Conservation (phyloP, 2,113 vertebrate species). For the Corvus hawaiiensis region DNA sequence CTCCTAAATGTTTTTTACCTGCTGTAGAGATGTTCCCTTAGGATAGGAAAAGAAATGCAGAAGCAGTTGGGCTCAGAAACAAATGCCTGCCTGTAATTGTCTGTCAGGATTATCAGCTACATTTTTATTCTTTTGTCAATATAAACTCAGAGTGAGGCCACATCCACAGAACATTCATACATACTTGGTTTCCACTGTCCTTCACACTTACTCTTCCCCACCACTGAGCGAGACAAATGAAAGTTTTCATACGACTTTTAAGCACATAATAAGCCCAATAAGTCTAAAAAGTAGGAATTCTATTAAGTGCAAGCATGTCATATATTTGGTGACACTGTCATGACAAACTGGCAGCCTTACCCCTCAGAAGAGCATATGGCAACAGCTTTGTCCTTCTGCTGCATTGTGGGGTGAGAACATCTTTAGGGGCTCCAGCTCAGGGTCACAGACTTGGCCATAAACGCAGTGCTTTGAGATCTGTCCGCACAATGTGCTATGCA, state of each 20-base stretch:
- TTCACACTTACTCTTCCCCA: neutral
- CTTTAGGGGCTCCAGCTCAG: neutral
- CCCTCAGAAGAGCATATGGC: neutral
- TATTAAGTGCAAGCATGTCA: neutral
- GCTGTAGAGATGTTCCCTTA: neutral
- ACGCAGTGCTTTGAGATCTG: neutral
- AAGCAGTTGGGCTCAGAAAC: neutral
- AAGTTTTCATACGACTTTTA: neutral
- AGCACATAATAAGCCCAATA: neutral
- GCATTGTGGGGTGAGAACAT: neutral
- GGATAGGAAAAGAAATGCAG: neutral
- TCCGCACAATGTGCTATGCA: too few relatives aligned
- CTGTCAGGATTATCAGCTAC: neutral
- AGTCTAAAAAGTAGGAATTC: neutral
- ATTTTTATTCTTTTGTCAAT: neutral
- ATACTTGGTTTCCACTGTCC: neutral
- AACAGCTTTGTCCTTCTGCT: neutral
- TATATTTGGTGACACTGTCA: neutral
- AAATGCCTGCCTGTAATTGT: neutral
- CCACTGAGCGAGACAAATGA: neutral
- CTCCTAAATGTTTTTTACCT: neutral
- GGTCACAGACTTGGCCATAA: neutral
- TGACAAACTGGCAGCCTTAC: neutral
- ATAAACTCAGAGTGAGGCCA: neutral
- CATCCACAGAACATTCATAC: neutral